Conservation (phyloP, 2,113 vertebrate genomes). For the Marmota flaviventris region DNA sequence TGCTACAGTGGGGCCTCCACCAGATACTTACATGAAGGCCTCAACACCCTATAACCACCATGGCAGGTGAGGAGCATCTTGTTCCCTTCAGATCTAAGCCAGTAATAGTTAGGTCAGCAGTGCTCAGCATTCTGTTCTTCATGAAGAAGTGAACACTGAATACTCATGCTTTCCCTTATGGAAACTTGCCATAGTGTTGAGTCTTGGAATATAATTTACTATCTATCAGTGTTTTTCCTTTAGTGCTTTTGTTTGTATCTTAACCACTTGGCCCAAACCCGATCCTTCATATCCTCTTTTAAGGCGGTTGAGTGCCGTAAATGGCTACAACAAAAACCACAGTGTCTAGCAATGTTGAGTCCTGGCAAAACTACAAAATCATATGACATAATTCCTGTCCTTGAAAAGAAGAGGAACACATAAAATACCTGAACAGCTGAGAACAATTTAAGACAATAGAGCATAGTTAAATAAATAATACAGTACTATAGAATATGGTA, state of each 20-base stretch:
- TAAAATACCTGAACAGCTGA: neutral
- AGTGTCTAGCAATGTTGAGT: neutral
- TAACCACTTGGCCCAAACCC: neutral
- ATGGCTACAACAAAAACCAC: neutral
- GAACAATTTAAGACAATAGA: neutral
- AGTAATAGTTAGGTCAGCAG: too few relatives aligned
- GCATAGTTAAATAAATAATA: neutral
- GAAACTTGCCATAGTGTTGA: conserved; percentile 2
- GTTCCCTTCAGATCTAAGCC: neutral
- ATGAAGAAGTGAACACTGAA: neutral
- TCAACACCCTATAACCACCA: conserved; percentile 90
- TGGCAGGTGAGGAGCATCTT: conserved; percentile 89
- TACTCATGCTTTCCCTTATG: neutral
- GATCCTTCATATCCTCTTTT: neutral
- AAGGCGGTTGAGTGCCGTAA: neutral
- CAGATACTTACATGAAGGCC: conserved; percentile 88
- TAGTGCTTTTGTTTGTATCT: conserved; percentile 37
- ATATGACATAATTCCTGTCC: neutral
- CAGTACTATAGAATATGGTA: neutral
- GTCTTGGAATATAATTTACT: neutral
- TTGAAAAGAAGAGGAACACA: neutral
- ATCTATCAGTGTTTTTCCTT: neutral
- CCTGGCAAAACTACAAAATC: neutral
- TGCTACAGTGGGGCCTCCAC: conserved; percentile 87
- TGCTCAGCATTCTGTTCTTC: neutral